Conservation (phyloP, 2,888 invertebrate genomes). For the Artemia sinica region DNA sequence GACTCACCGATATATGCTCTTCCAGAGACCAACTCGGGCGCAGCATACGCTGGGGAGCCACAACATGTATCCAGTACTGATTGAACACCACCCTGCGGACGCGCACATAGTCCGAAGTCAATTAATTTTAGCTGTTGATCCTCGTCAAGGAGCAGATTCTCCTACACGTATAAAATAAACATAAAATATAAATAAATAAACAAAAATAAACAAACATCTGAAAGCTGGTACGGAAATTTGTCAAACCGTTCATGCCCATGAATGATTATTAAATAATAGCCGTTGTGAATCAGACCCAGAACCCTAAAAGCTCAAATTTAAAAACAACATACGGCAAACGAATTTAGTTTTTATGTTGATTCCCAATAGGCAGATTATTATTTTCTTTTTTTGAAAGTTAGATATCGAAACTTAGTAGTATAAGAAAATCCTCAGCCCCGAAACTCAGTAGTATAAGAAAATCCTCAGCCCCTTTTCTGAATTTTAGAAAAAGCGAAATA, state of each 20-base stretch:
- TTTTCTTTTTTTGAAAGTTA: no score
- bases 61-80: slow-evolving; percentile 48
- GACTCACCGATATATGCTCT: slow-evolving; percentile 37
- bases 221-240: no score
- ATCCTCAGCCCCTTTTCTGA: no score
- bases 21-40: slow-evolving; percentile 46
- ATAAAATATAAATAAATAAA: neutral
- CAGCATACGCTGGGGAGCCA: slow-evolving; percentile 59
- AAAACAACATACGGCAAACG: no score
- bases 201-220: slow-evolving; percentile 4
- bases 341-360: no score
- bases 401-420: no score
- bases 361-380: no score
- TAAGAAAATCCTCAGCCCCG: no score
- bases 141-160: slow-evolving; percentile 56
- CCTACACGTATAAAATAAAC: slow-evolving; percentile 36
- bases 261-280: neutral
- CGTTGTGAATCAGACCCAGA: no score
- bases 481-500: no score
- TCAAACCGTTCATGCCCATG: slow-evolving; percentile 11
- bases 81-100: slow-evolving; percentile 46
- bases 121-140: slow-evolving; percentile 57
- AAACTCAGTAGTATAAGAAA: no score
- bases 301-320: no score
- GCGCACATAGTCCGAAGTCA: slow-evolving; percentile 65